phyloP scores from a whole-genome alignment of 2,797 vertebrate genomes.

The Sternotherus odoratus region DNA sequence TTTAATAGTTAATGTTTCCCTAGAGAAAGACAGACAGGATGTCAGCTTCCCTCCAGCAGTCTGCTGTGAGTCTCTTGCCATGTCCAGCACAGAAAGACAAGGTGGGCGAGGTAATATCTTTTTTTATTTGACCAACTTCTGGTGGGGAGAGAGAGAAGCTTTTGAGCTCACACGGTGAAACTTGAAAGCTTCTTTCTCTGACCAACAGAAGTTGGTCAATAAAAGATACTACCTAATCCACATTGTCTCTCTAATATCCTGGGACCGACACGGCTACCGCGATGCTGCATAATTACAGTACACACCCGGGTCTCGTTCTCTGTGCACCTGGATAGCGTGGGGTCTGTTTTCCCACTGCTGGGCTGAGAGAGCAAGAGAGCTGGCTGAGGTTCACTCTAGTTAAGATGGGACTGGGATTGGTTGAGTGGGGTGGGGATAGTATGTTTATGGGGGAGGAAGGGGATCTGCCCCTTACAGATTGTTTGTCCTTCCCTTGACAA shows the following conservation, averaged over 20 bases:
- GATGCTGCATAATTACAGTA: background rate
- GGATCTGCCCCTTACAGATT: background rate
- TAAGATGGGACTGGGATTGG: background rate
- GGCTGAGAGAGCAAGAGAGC: too few species aligned
- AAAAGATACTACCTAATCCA: background rate
- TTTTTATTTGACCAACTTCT: background rate
- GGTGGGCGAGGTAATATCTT: background rate
- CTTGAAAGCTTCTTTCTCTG: background rate
- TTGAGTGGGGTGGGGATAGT: background rate
- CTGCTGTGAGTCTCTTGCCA: background rate
- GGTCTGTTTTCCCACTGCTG: background rate
- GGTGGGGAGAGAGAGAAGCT: background rate
- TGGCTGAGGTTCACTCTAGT: background rate
- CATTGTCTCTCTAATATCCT: background rate
- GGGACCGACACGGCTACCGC: background rate
- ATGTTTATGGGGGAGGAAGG: background rate
- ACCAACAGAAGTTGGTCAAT: background rate
- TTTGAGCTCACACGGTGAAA: background rate
- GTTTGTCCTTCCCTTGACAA: background rate
- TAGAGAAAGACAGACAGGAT: background rate
- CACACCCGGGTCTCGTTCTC: background rate
- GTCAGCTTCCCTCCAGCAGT: background rate
- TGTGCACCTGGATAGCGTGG: background rate
- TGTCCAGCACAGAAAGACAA: background rate
- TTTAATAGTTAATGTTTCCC: background rate